Evolutionary conservation across 1,140 invertebrate genomes (phyloP), one percentile per base, ranked within the genome.

Genomic region (Drosophila subpulchrella): DNA sequence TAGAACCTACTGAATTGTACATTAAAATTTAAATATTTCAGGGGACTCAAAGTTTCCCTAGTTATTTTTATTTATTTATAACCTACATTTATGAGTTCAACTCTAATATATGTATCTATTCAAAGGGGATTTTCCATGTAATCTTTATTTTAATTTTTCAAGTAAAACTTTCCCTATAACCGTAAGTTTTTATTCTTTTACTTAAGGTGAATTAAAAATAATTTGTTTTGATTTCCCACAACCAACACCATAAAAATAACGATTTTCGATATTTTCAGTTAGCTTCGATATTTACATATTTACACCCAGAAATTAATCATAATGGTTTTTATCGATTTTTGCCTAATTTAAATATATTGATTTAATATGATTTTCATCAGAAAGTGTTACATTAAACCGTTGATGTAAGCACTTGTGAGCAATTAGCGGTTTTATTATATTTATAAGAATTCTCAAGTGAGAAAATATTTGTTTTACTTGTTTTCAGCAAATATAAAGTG

Each of bases 241-340:
- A 36, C 57, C 57, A 59, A 55, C 57, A 59, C 57, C 48, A 13
- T 55, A 36, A 15, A 55, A 27, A 8, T 0, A 59, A 15, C 6
- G 24, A 60, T 12, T 36, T 12, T 20, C 4, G 10, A 15, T 12
- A 6, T 8, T 10, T 54, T 24, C 15, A 8, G 13, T 12, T 51
- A 0, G n/a, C n/a, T 48, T 50, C 4, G 2, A 36, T 15, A 8
- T 27, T 12, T 60, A 12, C 27, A 27, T 59, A 54, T 36, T 38
- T 36, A 60, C 57, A 60, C 6, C 5, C 32, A 8, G 13, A 34
- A 12, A 6, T 13, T 6, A 27, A 27, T 15, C 20, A 15, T 10
- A 34, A 36, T 48, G 13, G 6, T 7, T n/a, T n/a, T 48, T 2
- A 48, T 27, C 20, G 15, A 24, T 47, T 47, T 13, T 20, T 27